These are phyloP conservation scores for Merodon equestris DNA, from an alignment of 2,888 invertebrate species.

Conservation along the genomic window DNA sequence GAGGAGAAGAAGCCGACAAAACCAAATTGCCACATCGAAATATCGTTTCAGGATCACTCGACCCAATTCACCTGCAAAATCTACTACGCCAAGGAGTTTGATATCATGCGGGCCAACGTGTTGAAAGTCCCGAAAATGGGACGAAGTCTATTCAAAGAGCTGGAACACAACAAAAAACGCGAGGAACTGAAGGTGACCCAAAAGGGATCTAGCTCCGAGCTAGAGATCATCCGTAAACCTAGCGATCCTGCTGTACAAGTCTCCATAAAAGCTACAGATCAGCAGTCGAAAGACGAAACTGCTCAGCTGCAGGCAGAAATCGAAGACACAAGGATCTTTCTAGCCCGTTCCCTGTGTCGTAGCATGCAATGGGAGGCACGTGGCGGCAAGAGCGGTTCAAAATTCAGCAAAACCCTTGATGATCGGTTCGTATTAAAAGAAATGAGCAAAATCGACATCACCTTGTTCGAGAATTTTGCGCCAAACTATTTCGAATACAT, in stretches of 20 bases:
- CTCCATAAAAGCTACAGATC: neutral
- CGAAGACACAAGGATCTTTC: constrained; percentile 82
- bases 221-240: constrained; percentile 76
- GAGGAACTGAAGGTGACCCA: constrained; percentile 76
- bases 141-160: constrained; percentile 73
- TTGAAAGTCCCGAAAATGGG: constrained; percentile 74
- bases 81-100: constrained; percentile 95
- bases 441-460: constrained; percentile 94
- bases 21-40: constrained; percentile 79
- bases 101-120: constrained; percentile 83
- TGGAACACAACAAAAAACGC: constrained; percentile 75
- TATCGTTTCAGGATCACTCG: constrained; percentile 83
- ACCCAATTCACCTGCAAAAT: constrained; percentile 94
- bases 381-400: constrained; percentile 98
- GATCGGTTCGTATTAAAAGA: constrained; percentile 97
- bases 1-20: constrained; percentile 72
- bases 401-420: constrained; percentile 96
- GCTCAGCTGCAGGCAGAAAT: constrained; percentile 71
- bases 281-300: constrained; percentile 68
- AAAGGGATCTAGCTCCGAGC: constrained; percentile 72
- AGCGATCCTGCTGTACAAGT: constrained; percentile 75
- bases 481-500: constrained; percentile 97
- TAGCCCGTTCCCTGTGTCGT: constrained; percentile 90
- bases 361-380: constrained; percentile 95
- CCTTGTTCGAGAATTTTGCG: constrained; percentile 95